Base-by-base conservation (phyloP, 1,140 invertebrate genomes). In the Formica selysi region DNA sequence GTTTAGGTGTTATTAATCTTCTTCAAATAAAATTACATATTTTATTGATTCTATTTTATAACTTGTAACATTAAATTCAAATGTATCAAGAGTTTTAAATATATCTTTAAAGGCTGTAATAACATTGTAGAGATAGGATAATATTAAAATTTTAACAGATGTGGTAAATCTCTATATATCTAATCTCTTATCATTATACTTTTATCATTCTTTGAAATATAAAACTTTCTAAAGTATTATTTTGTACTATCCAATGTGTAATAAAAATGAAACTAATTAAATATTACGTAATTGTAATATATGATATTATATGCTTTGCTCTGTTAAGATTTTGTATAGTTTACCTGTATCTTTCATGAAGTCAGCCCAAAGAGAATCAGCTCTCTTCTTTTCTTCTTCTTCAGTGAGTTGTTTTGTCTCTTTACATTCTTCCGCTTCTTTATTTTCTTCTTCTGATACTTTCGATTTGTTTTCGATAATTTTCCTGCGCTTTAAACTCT, bases 311-410 rank as follows among this genome's bases (percentile, higher is more conserved):
- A 65, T 71, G 57, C 19, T 70, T 16, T 22, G 19, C 3, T 22
- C 1, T 48, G 26, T n/a, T 29, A 44, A 41, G 41, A 80, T 36
- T 68, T 32, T 68, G 2, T 51, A 36, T 59, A 54, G 11, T n/a
- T 95, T 95, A 92, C 96, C 96, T 78, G 97, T 97, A 91, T 97
- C 97, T 91, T 96, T 96, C 91, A 97, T 96, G 91, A 98, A 98
- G 93, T 96, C 96, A 10, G 97, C 96, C 97, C 97, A 98, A 1
- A 98, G 92, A 86, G 96, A 96, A 92, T 97, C 97, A 78, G 96
- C 96, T 90, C 95, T 95, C 87, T 97, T 96, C 90, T 97, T 97
- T 87, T 97, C 96, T 67, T 96, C 96, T 91, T 96, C 96, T 70
- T 96, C 95, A 3, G 80, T 92, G 7, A 91, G 88, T 67, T 89